Conservation (phyloP, 2,797 vertebrate species). For the Fratercula arctica region DNA sequence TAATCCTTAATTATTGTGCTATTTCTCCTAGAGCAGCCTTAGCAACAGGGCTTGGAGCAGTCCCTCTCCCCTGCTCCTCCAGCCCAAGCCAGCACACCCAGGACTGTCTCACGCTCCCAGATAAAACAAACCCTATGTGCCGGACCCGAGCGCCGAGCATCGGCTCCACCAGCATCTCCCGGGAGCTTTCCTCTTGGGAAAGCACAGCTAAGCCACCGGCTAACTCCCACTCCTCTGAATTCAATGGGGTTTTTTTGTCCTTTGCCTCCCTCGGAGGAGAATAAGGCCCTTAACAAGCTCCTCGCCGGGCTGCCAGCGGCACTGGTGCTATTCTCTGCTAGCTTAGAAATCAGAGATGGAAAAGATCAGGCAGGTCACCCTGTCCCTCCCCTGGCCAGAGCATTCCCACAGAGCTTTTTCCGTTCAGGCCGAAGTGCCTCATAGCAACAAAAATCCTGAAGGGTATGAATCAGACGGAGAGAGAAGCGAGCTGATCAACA, state of each 20-base stretch:
- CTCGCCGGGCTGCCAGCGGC: background rate
- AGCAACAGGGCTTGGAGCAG: constrained; percentile 1
- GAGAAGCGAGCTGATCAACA: background rate
- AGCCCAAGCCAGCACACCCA: background rate
- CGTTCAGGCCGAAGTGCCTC: constrained; percentile 22
- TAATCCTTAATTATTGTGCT: constrained; percentile 34
- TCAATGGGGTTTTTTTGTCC: background rate
- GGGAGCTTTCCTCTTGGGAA: background rate
- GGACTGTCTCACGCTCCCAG: background rate
- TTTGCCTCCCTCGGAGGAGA: background rate
- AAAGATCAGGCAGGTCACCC: constrained; percentile 29
- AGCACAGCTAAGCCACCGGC: background rate
- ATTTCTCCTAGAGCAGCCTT: constrained; percentile 29
- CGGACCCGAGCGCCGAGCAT: accelerated
- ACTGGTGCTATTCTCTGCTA: background rate
- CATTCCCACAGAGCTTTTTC: background rate
- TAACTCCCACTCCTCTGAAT: background rate
- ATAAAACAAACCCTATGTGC: background rate
- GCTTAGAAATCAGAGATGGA: constrained; percentile 29
- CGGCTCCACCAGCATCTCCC: background rate
- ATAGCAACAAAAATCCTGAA: constrained; percentile 46
- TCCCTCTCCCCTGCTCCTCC: background rate
- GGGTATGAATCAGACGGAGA: background rate
- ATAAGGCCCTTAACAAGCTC: background rate
- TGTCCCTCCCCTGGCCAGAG: background rate